Base-by-base conservation (phyloP, 2,888 invertebrate genomes). In the Calephelis perditalis region DNA sequence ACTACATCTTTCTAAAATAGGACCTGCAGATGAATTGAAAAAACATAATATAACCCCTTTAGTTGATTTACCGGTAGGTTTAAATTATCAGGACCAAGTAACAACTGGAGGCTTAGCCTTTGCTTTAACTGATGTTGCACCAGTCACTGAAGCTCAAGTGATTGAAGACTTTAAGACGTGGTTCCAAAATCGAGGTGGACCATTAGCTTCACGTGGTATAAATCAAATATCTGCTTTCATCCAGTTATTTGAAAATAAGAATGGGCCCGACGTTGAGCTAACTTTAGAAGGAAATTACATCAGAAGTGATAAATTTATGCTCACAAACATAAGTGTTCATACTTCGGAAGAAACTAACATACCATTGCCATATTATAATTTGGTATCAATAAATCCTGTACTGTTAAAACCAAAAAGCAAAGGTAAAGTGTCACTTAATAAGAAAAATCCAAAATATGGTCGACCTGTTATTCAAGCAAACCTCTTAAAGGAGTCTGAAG, bases 51-150 rank as follows among this genome's bases (percentile, higher is more conserved):
- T 90, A 37, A 80, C 82, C 10, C 65, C 74, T 1, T 61, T 85
- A 10, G 64, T 80, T 0, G 77, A 88, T 60, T 74, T 88, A 12
- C 91, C 90, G 3, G 89, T 91, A 3, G 91, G 91, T 3, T 65
- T 74, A 7, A 84, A 86, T 67, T 91, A 88, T 70, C 87, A 85
- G 76, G 91, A 91, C 68, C 91, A 91, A 70, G 87, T 91, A 0
- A 81, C 86, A 1, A 83, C 82, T 36, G 89, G 89, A 11, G 91
- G 91, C 26, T 72, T 91, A 59, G 79, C 91, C 0, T 90, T 91
- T 65, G 70, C 75, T 11, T 64, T 91, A 5, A 81, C 73, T 57
- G 88, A 90, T 54, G 79, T 84, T 5, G 68, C 81, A 1, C 72
- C 77, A 15, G 77, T 87, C 0, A 75, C 73, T 56, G 88, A 89